Base-by-base conservation (phyloP, 2,888 invertebrate species). In the Cosmorhoe ocellata region DNA sequence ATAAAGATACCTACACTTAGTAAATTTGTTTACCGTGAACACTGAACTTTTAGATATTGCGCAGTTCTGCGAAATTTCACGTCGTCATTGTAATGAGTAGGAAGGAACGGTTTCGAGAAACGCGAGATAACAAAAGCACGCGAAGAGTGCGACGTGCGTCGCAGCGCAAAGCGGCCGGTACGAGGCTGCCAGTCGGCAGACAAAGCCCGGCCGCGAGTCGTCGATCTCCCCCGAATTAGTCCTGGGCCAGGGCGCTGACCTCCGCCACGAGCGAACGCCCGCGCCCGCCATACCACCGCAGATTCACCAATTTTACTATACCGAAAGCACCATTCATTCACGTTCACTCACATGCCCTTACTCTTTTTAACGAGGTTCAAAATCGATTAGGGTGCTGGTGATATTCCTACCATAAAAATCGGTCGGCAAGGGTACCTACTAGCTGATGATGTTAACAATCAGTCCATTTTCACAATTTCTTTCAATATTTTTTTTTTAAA, bases 161-260 rank as follows among this genome's bases (percentile, higher is more conserved):
- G 33, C 18, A 24, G 14, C n/a, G 24, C 46, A 34, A 53, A 57
- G 44, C 37, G 53, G 55, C 54, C 52, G 66, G 56, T 67, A 62
- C 67, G 56, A 61, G 69, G 66, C 63, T 9, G 18, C 71, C 59
- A 72, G 74, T 67, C 73, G 73, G 78, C 82, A 84, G 87, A 88
- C 89, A 88, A 88, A 86, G 88, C 81, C 74, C 77, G 74, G 67
- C n/a, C 79, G 74, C 76, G 78, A 85, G 86, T 84, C 89, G 88
- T 77, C 86, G 88, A 82, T 87, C 88, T 86, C 84, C 90, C 84
- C 90, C 87, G 81, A 90, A 89, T 90, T 90, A 90, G 88, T 89
- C 87, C 87, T 87, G 88, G 77, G 81, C 81, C 79, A 73, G 88
- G 87, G 83, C 88, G 86, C 78, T 88, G 88, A 87, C 88, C 89